Conservation (phyloP, 2,797 vertebrate genomes). For the Pangasius sanitwongsei region DNA sequence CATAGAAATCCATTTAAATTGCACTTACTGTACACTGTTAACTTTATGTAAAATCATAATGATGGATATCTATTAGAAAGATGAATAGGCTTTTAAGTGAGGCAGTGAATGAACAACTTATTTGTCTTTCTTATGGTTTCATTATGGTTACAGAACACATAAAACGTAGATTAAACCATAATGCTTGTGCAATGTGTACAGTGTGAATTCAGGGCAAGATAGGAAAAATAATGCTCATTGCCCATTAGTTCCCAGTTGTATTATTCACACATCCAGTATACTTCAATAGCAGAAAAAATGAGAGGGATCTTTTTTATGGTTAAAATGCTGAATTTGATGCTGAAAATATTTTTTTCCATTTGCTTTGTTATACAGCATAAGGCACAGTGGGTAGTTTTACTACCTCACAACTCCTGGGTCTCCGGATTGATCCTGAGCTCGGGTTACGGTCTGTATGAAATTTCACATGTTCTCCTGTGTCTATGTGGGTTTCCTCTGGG, state of each 20-base stretch:
- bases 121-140: background rate
- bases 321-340: background rate
- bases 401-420: background rate
- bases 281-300: background rate
- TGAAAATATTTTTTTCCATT: background rate
- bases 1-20: background rate
- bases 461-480: conserved; percentile 2
- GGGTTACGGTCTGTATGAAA: background rate
- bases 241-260: background rate
- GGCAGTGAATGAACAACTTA: background rate
- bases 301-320: background rate
- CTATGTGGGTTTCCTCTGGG: background rate
- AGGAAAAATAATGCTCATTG: background rate
- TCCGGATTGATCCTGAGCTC: background rate
- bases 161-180: background rate
- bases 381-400: background rate
- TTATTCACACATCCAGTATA: background rate
- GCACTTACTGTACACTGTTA: background rate
- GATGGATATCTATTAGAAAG: background rate
- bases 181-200: background rate
- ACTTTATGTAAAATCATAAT: background rate
- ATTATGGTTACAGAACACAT: background rate
- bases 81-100: background rate
- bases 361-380: background rate
- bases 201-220: background rate